These are phyloP conservation scores for Dromaius novaehollandiae DNA, from an alignment of 2,113 vertebrate species.

Conservation along the genomic window DNA sequence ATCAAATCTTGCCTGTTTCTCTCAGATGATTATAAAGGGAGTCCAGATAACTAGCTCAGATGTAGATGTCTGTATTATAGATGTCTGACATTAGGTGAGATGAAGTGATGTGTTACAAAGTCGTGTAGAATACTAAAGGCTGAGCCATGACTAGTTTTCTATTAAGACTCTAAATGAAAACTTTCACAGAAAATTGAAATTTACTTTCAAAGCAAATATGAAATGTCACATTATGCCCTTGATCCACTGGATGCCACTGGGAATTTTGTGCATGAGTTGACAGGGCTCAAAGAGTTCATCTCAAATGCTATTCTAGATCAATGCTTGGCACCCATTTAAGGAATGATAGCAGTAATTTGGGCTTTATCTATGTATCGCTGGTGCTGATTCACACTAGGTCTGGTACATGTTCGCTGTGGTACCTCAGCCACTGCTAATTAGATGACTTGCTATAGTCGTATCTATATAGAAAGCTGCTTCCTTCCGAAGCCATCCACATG, in stretches of 20 bases:
- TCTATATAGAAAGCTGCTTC: not conserved
- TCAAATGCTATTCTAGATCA: not conserved
- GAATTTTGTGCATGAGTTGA: not conserved
- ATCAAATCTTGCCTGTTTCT: not conserved
- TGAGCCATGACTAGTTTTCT: not conserved
- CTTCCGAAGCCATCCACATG: not conserved
- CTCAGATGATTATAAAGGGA: not conserved
- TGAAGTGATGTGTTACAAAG: not conserved
- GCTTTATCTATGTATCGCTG: not conserved
- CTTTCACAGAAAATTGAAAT: rapidly evolving
- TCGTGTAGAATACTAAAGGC: not conserved
- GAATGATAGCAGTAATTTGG: not conserved
- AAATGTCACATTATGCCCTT: not conserved
- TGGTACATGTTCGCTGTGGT: no score
- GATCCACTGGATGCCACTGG: not conserved
- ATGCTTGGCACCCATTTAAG: not conserved
- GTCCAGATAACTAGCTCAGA: not conserved
- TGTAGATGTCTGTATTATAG: not conserved
- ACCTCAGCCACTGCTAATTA: not conserved
- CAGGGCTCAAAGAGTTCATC: not conserved
- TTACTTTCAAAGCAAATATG: not conserved
- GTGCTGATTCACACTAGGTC: not conserved
- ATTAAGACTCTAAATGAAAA: not conserved
- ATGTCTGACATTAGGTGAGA: not conserved
- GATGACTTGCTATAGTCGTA: not conserved